Percentiles rank a stretch among this genome's conserved stretches.
These are phyloP conservation scores for Umimayanthus chanpuru DNA, from an alignment of 92 coral and sea anemone species.

Conservation along the genomic window DNA sequence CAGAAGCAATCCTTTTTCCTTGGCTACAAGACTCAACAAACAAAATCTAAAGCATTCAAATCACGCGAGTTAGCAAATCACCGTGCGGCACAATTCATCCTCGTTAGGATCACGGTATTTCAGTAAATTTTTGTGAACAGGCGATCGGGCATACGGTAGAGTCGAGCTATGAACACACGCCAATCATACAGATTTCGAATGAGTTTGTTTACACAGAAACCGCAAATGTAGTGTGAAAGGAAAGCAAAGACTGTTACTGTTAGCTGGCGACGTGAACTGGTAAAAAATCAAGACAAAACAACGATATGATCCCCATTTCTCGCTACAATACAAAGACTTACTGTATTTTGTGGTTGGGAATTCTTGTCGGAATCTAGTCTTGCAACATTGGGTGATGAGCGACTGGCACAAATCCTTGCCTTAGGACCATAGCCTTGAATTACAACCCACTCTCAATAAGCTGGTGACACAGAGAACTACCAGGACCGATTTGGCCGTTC, in stretches of 20 bases:
- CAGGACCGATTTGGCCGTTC: not conserved
- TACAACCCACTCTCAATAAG: not conserved
- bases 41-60: not conserved
- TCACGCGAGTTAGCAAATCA: slow-evolving; percentile 6
- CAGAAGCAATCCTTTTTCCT: not conserved
- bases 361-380: slow-evolving; percentile 31
- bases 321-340: slow-evolving; percentile 32
- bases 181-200: slow-evolving; percentile 10
- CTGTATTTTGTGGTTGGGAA: slow-evolving; percentile 18
- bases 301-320: not conserved
- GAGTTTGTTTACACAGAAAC: slow-evolving; percentile 41
- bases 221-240: slow-evolving; percentile 30
- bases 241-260: slow-evolving; percentile 44
- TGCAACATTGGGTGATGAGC: slow-evolving; percentile 16
- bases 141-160: not conserved
- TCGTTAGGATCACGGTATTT: not conserved
- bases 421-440: slow-evolving; percentile 25
- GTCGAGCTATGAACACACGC: not conserved
- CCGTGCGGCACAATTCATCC: not conserved
- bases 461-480: slow-evolving; percentile 15
- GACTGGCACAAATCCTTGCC: slow-evolving; percentile 37
- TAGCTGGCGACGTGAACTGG: slow-evolving; percentile 16
- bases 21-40: not conserved
- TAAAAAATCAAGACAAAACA: slow-evolving; percentile 1
- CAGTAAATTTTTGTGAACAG: not conserved